Evolutionary conservation across 2,888 invertebrate species (phyloP).

Genomic region (Choreutis nemorana): DNA sequence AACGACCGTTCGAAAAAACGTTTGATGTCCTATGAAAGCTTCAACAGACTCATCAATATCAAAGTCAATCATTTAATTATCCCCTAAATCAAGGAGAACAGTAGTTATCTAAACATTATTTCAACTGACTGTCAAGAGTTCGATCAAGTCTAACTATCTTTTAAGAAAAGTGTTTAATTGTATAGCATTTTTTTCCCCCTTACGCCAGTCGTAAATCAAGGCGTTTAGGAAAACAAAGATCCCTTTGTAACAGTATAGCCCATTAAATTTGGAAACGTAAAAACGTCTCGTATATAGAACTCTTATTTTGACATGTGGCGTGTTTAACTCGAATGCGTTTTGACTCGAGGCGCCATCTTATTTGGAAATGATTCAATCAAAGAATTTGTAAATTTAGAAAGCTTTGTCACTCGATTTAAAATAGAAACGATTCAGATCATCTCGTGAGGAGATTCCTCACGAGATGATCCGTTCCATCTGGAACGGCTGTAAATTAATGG

Average conservation of each 20-base stretch:
- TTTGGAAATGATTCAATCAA: conserved; percentile 41
- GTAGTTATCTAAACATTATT: conserved; percentile 44
- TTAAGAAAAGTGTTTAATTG: conserved; percentile 11
- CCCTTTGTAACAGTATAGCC: conserved; percentile 62
- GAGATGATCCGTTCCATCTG: too few species aligned
- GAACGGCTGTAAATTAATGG: too few species aligned
- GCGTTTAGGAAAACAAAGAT: conserved; percentile 54
- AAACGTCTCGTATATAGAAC: conserved; percentile 29
- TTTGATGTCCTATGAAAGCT: too few species aligned
- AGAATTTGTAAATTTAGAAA: too few species aligned
- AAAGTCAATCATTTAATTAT: too few species aligned
- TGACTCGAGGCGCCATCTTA: conserved; percentile 24
- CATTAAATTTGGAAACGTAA: conserved; percentile 50
- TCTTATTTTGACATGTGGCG: conserved; percentile 11
- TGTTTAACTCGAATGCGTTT: conserved; percentile 19
- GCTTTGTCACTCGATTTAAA: too few species aligned
- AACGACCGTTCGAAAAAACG: too few species aligned
- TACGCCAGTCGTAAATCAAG: conserved; percentile 44
- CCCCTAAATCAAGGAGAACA: conserved; percentile 28
- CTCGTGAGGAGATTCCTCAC: too few species aligned
- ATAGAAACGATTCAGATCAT: too few species aligned
- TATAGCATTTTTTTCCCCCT: conserved; percentile 18
- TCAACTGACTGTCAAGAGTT: conserved; percentile 21
- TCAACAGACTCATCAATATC: too few species aligned
- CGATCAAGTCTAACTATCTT: conserved; percentile 14